Evolutionary conservation across 2,888 invertebrate genomes (phyloP), one percentile per base, ranked within the genome.

Genomic region (Drosophila niveifrons): DNA sequence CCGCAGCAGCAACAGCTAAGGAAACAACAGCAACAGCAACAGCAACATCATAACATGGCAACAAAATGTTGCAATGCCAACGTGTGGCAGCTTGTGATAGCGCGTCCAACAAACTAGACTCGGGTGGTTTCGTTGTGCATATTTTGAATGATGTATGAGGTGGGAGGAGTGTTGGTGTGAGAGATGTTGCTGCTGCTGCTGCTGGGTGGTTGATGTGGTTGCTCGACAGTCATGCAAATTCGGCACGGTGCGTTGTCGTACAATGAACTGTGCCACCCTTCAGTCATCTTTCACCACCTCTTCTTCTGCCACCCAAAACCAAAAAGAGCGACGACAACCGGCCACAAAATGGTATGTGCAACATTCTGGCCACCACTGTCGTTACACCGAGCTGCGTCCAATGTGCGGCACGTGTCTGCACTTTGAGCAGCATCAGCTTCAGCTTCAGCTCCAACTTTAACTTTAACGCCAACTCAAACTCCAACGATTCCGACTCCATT

Each of bases 11-110:
- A 65, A n/a, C 31, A 31, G 31, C 31, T 31, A 31, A 31, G 31
- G 31, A 23, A 23, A 23, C 23, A 23, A 23, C 23, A 23, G 23
- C 23, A 23, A 23, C 31, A 31, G 9, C 59, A 67, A 13, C 56
- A 64, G 17, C 56, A 61, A 17, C 53, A 57, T 58, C 61, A 61
- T 47, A 68, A 78, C 78, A 79, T 76, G 82, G 61, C 73, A 68
- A 80, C 82, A 75, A 85, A 85, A 85, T 87, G 85, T 85, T 85
- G 85, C 88, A 85, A 79, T 79, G 73, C 72, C 82, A 88, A 83
- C 80, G 86, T 86, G 86, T 86, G 86, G 82, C 88, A 88, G 80
- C 86, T 86, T 86, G 82, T 81, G 88, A 86, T 86, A 86, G 82
- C 85, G 82, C 85, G 62, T 57, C 69, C 52, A 75, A 11, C 4